Evolutionary conservation across 2,113 vertebrate species (phyloP).

Genomic region (Osmerus eperlanus): DNA sequence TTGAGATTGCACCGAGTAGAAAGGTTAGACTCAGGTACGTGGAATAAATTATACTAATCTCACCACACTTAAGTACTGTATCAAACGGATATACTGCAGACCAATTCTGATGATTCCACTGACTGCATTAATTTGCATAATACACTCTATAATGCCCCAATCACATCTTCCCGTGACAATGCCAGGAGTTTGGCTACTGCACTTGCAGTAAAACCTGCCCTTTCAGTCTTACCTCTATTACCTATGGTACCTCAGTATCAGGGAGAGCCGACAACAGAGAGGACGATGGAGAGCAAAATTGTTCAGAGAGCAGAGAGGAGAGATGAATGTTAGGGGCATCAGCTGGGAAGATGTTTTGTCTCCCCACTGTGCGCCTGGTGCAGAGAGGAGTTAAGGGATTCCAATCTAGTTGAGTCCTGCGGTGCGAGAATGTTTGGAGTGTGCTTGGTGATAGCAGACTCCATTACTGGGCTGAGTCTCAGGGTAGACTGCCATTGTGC

Average conservation of each 20-base stretch:
- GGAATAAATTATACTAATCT: neutral
- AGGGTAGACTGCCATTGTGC: constrained; percentile 68
- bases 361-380: constrained; percentile 60
- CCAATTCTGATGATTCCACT: neutral
- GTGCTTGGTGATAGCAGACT: constrained; percentile 63
- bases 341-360: constrained; percentile 68
- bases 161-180: neutral
- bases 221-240: neutral
- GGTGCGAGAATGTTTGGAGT: constrained; percentile 66
- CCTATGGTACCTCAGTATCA: neutral
- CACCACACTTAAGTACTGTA: neutral
- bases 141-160: neutral
- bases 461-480: constrained; percentile 70
- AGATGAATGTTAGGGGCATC: constrained; percentile 67
- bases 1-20: neutral
- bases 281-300: neutral
- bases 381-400: constrained; percentile 68
- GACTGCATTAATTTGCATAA: neutral
- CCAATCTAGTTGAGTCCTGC: constrained; percentile 68
- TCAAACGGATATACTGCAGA: neutral
- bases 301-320: constrained; percentile 54
- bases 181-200: neutral
- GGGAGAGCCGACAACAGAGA: neutral
- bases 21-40: neutral
- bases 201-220: neutral